phyloP scores from a whole-genome alignment of 2,113 vertebrate genomes.

The Leptosomus discolor region DNA sequence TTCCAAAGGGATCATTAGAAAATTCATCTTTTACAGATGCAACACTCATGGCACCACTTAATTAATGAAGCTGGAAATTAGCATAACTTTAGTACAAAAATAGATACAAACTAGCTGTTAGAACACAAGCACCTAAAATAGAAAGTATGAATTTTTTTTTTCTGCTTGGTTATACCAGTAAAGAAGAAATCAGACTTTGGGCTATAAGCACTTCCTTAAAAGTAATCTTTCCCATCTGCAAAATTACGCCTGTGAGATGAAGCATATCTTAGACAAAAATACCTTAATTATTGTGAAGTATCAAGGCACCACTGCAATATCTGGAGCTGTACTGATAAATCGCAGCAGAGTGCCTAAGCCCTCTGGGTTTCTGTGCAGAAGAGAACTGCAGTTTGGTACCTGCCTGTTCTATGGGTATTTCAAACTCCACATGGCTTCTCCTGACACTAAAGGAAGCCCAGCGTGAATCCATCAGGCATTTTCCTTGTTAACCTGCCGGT shows the following conservation, averaged over 20 bases:
- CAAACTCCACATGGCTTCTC: background rate
- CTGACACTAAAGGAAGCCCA: background rate
- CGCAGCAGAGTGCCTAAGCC: fast-evolving
- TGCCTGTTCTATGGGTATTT: background rate
- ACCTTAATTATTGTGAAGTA: background rate
- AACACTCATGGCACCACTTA: background rate
- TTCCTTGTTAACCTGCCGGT: background rate
- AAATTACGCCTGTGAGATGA: background rate
- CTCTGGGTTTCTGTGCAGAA: background rate
- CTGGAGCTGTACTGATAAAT: background rate
- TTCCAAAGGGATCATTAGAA: conserved; percentile 4
- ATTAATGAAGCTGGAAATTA: conserved; percentile 20
- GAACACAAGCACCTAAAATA: background rate
- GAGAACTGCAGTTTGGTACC: background rate
- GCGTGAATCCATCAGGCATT: background rate
- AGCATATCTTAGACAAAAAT: background rate
- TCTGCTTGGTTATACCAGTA: background rate
- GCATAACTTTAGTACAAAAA: background rate
- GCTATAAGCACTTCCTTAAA: background rate
- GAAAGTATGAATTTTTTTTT: background rate
- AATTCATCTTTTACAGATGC: background rate
- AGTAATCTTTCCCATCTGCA: background rate
- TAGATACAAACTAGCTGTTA: background rate
- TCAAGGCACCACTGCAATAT: background rate
- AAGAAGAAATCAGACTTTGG: background rate